phyloP scores from a whole-genome alignment of 2,113 vertebrate genomes.

The Nyctereutes procyonoides region DNA sequence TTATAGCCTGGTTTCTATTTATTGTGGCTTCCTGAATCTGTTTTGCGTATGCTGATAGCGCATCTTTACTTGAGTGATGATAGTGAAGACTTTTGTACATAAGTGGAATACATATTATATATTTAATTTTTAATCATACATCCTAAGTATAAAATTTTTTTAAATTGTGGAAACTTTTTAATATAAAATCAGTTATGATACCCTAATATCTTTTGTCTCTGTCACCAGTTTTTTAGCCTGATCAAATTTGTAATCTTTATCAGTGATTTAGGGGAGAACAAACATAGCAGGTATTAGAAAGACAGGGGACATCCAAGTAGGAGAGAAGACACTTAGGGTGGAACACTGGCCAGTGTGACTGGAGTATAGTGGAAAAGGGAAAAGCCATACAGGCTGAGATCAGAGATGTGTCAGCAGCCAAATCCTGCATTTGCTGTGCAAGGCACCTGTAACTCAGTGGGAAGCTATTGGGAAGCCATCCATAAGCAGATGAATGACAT shows the following conservation, averaged over 20 bases:
- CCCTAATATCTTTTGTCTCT: not conserved
- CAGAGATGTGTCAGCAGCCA: not conserved
- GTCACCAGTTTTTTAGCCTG: not conserved
- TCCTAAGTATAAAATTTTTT: slow-evolving; percentile 31
- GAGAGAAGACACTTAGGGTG: not conserved
- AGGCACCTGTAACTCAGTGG: not conserved
- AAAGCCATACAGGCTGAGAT: not conserved
- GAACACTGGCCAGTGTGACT: not conserved
- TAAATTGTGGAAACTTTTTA: not conserved
- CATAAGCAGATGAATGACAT: not conserved
- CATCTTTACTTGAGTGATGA: not conserved
- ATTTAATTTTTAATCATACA: slow-evolving; percentile 47
- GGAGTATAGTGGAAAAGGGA: not conserved
- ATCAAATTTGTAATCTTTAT: slow-evolving; percentile 26
- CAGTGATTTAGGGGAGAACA: slow-evolving; percentile 37
- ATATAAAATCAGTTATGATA: not conserved
- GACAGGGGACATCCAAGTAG: not conserved
- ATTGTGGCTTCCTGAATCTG: not conserved
- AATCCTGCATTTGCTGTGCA: not conserved
- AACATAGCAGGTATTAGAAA: not conserved
- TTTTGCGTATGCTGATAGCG: not conserved
- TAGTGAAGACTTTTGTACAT: not conserved
- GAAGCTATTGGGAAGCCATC: not conserved
- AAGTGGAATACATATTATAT: slow-evolving; percentile 24
- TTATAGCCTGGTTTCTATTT: not conserved